Evolutionary conservation across 2,888 invertebrate species (phyloP), one percentile per base, ranked within the genome.

Genomic region (Ochlodes sylvanus): DNA sequence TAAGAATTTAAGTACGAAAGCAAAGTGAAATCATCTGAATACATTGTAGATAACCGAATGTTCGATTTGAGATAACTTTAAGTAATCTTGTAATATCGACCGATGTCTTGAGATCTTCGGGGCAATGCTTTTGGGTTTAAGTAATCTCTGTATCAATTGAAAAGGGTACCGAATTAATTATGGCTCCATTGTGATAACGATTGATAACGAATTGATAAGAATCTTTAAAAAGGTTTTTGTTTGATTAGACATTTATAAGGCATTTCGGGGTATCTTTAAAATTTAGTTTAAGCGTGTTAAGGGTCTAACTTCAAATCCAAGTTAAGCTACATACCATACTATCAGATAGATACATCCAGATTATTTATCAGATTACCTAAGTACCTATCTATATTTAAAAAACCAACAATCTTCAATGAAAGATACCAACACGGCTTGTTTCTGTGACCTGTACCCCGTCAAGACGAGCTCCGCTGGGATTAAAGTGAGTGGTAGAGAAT

Each of bases 251-350:
- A 17, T 15, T 44, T 41, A 10, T 42, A 21, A 9, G 42, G 17
- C 82, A 75, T 78, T 79, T 79, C 47, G 17, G 47, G 7, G 15
- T 6, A 47, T 15, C 2, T 19, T 50, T 19, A 9, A 7, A 50
- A 50, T 50, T 21, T 19, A 50, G 17, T 38, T 38, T 27, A 4
- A 27, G 27, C 27, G 3, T 27, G 27, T 27, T 27, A 27, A 27
- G 27, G 27, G 27, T 27, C 5, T 27, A 5, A 4, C 27, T 27
- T 27, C 5, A 4, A 27, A 27, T 2, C 5, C 5, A 27, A 27
- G 27, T 5, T 27, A n/a, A n/a, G n/a, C n/a, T n/a, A n/a, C n/a
- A n/a, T n/a, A 27, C 27, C 27, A 27, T 27, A 27, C 2, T 5
- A 4, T 27, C 27, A 27, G 27, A 5, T 27, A 27, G 27, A 27